Evolutionary conservation across 2,888 invertebrate species (phyloP).

Genomic region (Teleogryllus oceanicus): DNA sequence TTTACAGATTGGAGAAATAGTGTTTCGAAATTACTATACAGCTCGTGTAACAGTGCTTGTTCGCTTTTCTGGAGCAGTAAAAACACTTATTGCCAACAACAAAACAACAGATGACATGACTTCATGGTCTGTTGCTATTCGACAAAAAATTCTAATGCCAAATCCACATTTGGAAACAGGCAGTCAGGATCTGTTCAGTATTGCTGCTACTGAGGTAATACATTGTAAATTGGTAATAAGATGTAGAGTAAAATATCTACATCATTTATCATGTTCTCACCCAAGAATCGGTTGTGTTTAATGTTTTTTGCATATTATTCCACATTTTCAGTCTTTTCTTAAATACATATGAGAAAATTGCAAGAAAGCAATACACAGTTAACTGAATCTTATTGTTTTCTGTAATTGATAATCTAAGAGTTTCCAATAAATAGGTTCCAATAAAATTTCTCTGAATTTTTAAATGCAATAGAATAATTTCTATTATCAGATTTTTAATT

Average conservation of each 20-base stretch:
- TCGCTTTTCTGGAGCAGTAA: conserved; percentile 25
- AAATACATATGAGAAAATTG: neutral
- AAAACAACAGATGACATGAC: conserved; percentile 27
- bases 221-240: neutral
- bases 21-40: conserved; percentile 45
- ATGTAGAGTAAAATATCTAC: neutral
- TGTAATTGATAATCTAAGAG: too few species aligned
- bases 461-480: too few species aligned
- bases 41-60: conserved; percentile 44
- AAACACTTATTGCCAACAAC: conserved; percentile 22
- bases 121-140: conserved; percentile 42
- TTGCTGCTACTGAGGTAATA: conserved; percentile 43
- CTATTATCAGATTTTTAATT: too few species aligned
- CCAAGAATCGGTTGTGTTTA: neutral
- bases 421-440: too few species aligned
- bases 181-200: conserved; percentile 44
- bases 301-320: neutral
- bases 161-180: conserved; percentile 45
- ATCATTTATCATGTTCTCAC: neutral
- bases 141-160: conserved; percentile 43
- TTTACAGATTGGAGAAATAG: conserved; percentile 43
- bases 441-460: too few species aligned
- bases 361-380: neutral
- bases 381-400: neutral
- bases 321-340: neutral